phyloP scores from a whole-genome alignment of 2,797 vertebrate genomes.

The Acrossocheilus wenchowensis region DNA sequence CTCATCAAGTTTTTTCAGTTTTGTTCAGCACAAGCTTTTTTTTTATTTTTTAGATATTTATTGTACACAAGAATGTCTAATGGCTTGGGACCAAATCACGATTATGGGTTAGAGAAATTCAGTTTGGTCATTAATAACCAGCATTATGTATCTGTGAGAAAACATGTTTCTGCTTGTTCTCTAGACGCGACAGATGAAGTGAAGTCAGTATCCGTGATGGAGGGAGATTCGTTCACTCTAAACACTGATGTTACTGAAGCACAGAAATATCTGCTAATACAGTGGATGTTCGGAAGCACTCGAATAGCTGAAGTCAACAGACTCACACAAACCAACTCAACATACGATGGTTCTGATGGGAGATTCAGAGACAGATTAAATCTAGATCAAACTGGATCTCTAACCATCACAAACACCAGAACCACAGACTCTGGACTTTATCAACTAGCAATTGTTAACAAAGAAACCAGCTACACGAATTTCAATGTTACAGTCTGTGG shows the following conservation, averaged over 20 bases:
- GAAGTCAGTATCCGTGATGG: not conserved
- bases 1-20: no score
- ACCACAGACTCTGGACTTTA: not conserved
- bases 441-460: not conserved
- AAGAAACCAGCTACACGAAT: not conserved
- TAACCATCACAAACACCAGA: conserved; percentile 14
- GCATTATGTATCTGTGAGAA: not conserved
- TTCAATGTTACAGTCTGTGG: not conserved
- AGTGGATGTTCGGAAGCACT: not conserved
- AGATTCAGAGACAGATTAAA: not conserved
- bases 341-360: not conserved
- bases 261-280: not conserved
- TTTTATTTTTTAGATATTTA: not conserved
- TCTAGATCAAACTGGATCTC: not conserved
- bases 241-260: not conserved
- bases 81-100: not conserved
- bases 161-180: not conserved
- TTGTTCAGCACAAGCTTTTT: no score
- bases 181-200: not conserved
- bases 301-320: not conserved
- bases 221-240: not conserved
- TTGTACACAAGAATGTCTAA: not conserved
- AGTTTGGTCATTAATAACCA: not conserved
- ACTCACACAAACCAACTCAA: not conserved
- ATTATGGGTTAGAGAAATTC: not conserved